These are phyloP conservation scores for Melanocharis versteri DNA, from an alignment of 2,113 vertebrate species.

Conservation along the genomic window DNA sequence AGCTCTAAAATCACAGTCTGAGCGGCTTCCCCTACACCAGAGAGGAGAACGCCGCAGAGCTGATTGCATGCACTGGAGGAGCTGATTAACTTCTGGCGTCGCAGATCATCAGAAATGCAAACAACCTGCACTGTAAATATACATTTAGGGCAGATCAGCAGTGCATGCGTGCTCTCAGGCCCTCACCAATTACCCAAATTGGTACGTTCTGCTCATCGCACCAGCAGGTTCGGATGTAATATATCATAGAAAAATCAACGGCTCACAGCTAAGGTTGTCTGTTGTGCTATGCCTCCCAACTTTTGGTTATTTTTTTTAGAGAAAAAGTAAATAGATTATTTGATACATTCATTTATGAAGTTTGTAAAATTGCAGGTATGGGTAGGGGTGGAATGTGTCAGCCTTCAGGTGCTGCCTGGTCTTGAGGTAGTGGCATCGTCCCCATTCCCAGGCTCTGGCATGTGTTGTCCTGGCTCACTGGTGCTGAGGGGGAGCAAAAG, in stretches of 20 bases:
- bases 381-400: background rate
- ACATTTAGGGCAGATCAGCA: background rate
- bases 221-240: fast-evolving
- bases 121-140: slow-evolving; percentile 10
- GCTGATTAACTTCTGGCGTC: background rate
- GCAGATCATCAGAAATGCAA: slow-evolving; percentile 50
- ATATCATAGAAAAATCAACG: background rate
- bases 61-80: background rate
- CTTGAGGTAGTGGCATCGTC: fast-evolving
- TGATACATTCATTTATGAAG: background rate
- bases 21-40: background rate
- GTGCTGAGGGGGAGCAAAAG: background rate
- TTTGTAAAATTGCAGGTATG: background rate
- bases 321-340: background rate
- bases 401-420: background rate
- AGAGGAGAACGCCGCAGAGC: background rate
- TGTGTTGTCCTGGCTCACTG: background rate
- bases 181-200: slow-evolving; percentile 39
- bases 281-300: background rate
- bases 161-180: background rate
- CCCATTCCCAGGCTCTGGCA: background rate
- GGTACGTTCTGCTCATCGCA: background rate
- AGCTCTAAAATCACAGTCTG: background rate
- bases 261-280: slow-evolving; percentile 5
- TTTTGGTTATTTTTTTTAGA: background rate